These are phyloP conservation scores for Elanus axillaris DNA, from an alignment of 2,113 vertebrate genomes.

Conservation along the genomic window DNA sequence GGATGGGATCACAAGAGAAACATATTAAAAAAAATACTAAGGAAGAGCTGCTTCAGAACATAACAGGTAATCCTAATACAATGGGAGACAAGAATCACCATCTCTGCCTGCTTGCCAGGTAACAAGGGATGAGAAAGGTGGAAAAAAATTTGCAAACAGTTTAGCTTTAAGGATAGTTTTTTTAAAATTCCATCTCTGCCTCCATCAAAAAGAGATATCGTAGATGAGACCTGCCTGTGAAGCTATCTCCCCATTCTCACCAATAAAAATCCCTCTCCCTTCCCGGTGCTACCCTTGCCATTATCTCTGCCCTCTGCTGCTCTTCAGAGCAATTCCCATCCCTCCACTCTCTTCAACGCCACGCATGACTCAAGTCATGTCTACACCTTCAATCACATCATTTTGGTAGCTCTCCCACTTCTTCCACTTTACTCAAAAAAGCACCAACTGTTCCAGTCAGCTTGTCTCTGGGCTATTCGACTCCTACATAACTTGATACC, in stretches of 20 bases:
- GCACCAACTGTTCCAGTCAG: background rate
- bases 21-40: background rate
- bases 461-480: background rate
- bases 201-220: background rate
- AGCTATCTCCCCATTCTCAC: background rate
- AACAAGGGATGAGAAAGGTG: background rate
- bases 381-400: background rate
- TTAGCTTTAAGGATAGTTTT: background rate
- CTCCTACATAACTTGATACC: background rate
- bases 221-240: too few relatives aligned
- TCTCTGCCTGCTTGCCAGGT: background rate
- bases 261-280: background rate
- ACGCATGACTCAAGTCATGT: background rate
- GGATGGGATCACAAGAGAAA: background rate
- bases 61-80: background rate
- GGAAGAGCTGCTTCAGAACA: background rate
- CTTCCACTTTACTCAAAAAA: background rate
- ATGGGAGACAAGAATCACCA: background rate
- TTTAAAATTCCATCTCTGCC: background rate
- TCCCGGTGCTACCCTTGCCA: background rate
- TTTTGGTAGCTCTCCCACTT: background rate
- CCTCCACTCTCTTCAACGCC: background rate
- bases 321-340: background rate
- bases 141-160: background rate
- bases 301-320: background rate